These are phyloP conservation scores for Drosophila mayaguana DNA, from an alignment of 2,888 invertebrate genomes.

Conservation along the genomic window DNA sequence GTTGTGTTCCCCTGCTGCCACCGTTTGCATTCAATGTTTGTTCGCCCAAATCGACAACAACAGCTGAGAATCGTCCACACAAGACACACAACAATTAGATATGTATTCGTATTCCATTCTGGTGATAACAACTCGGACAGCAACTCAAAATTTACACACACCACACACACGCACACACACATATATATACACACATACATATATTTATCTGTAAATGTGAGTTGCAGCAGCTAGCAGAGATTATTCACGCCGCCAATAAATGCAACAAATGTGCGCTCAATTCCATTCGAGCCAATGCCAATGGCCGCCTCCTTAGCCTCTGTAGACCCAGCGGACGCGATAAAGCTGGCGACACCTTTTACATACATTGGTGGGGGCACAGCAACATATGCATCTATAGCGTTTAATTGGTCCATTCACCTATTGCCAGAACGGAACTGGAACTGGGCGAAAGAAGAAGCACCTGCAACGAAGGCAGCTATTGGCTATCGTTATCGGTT, in stretches of 20 bases:
- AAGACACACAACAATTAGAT: background rate
- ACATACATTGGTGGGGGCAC: background rate
- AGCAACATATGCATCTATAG: background rate
- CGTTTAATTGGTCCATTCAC: constrained; percentile 66
- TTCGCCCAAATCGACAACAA: constrained; percentile 4
- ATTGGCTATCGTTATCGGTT: constrained; percentile 2
- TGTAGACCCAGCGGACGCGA: constrained; percentile 14
- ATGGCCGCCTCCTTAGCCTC: constrained; percentile 29
- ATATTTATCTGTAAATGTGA: background rate
- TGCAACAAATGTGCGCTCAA: constrained; percentile 24
- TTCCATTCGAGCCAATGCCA: constrained; percentile 30
- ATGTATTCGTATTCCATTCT: constrained; percentile 10
- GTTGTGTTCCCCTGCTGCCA: background rate
- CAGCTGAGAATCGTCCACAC: background rate
- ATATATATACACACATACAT: too few relatives aligned
- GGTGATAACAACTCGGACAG: constrained; percentile 32
- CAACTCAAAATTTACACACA: constrained; percentile 15
- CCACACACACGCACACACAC: background rate
- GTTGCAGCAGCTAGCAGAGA: background rate
- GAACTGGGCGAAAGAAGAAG: constrained; percentile 23
- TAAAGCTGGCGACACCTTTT: constrained; percentile 35
- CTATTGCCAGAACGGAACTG: constrained; percentile 41
- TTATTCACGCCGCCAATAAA: constrained; percentile 16
- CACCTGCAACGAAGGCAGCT: background rate
- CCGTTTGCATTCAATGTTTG: background rate